Conservation (phyloP, 1,140 invertebrate genomes). For the Reticulitermes speratus region DNA sequence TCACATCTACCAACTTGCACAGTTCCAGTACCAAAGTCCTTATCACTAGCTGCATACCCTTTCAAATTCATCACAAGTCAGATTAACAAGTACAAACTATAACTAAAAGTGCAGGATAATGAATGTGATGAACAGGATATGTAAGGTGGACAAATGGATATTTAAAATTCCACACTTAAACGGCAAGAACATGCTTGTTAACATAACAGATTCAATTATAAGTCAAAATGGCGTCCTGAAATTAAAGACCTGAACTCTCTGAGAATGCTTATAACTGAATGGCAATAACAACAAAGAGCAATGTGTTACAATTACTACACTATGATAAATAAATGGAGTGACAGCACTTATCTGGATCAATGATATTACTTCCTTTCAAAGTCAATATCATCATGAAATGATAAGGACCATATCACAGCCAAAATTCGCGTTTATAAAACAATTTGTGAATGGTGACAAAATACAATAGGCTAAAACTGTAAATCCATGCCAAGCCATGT, state of each 20-base stretch:
- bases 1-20: too few relatives aligned
- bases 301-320: not conserved
- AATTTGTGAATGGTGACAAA: not conserved
- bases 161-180: not conserved
- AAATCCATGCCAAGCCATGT: not conserved
- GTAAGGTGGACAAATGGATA: not conserved
- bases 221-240: not conserved
- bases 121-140: not conserved
- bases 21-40: too few relatives aligned
- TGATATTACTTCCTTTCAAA: conserved; percentile 35
- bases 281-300: not conserved
- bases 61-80: not conserved
- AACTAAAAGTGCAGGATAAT: not conserved
- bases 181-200: not conserved
- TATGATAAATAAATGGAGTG: conserved; percentile 17
- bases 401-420: conserved; percentile 35
- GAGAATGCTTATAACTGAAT: not conserved
- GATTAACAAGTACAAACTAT: not conserved
- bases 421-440: conserved; percentile 17
- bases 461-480: conserved; percentile 1
- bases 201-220: not conserved
- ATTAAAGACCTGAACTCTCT: not conserved
- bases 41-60: not conserved
- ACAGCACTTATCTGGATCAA: conserved; percentile 29
- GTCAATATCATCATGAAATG: conserved; percentile 35